Evolutionary conservation across 2,888 invertebrate genomes (phyloP).

Genomic region (Morpho deidamia): DNA sequence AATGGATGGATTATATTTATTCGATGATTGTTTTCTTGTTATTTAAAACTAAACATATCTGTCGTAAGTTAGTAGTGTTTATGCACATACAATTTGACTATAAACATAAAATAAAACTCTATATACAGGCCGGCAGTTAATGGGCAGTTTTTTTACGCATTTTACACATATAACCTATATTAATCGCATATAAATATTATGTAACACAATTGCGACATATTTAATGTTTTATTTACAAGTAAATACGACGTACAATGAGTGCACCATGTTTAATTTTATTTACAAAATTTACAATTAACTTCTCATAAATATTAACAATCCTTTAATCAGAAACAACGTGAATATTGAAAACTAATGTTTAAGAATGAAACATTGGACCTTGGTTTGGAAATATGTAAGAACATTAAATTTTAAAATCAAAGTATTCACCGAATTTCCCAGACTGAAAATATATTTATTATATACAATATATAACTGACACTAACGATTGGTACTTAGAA

Average conservation of each 20-base stretch:
- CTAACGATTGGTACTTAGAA: slow-evolving; percentile 16
- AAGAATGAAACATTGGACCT: slow-evolving; percentile 47
- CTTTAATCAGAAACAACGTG: slow-evolving; percentile 26
- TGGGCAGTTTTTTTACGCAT: slow-evolving; percentile 17
- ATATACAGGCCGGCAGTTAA: slow-evolving; percentile 21
- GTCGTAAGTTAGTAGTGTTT: slow-evolving; percentile 2
- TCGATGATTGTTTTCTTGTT: too few relatives aligned
- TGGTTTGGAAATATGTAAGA: slow-evolving; percentile 29
- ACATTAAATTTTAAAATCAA: not conserved
- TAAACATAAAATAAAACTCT: slow-evolving; percentile 12
- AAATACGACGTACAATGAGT: slow-evolving; percentile 53
- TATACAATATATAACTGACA: slow-evolving; percentile 10
- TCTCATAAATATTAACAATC: slow-evolving; percentile 69
- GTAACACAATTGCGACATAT: slow-evolving; percentile 23
- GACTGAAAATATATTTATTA: not conserved
- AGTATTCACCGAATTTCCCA: not conserved
- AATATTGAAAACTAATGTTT: slow-evolving; percentile 24
- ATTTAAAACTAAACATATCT: not conserved
- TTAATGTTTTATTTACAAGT: slow-evolving; percentile 32
- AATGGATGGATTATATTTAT: too few relatives aligned
- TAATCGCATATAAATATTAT: slow-evolving; percentile 23
- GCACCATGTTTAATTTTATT: slow-evolving; percentile 63
- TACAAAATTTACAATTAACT: slow-evolving; percentile 67
- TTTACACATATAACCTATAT: slow-evolving; percentile 20
- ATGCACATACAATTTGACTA: not conserved